Evolutionary conservation across 2,888 invertebrate genomes (phyloP), one percentile per base, ranked within the genome.

Genomic region (Muscina levida): DNA sequence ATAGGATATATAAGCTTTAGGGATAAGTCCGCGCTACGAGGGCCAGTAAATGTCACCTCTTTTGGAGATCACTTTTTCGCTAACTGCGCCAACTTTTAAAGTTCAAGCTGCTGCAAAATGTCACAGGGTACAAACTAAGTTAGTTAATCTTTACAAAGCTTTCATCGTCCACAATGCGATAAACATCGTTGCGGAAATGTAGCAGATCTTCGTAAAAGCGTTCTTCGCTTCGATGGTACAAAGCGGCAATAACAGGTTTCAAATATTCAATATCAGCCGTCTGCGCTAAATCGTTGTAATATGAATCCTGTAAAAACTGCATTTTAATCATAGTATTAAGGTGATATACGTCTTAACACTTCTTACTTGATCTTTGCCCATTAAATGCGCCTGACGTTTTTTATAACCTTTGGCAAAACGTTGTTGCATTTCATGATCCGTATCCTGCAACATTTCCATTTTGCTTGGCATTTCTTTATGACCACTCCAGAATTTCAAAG

Each of bases 311-410:
- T 48, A 31, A 26, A 42, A 51, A 44, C 42, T 24, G n/a, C n/a
- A n/a, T n/a, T 46, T 44, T n/a, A n/a, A n/a, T n/a, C n/a, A n/a
- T n/a, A n/a, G n/a, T n/a, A n/a, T n/a, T 31, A 31, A 31, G 8
- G 3, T 31, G 8, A 31, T 31, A 5, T 31, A 31, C 8, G 3
- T 5, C 31, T 5, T 5, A 31, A 8, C n/a, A n/a, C n/a, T n/a
- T n/a, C 8, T 31, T 83, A 93, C 93, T 91, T 95, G 95, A 53
- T 93, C 92, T 0, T 93, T 93, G 0, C 95, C 96, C 94, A 97
- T 94, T 93, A 95, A 94, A 88, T 97, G 97, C 19, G 96, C 95
- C 87, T 97, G 95, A 19, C 94, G 92, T 83, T 93, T 93, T 11
- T 93, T 92, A 85, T 94, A 93, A 0, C 96, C 96, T 22, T 92